Percentiles rank a stretch among this genome's conserved stretches.
phyloP scores from a whole-genome alignment of 2,797 vertebrate species.

The Anguilla anguilla region DNA sequence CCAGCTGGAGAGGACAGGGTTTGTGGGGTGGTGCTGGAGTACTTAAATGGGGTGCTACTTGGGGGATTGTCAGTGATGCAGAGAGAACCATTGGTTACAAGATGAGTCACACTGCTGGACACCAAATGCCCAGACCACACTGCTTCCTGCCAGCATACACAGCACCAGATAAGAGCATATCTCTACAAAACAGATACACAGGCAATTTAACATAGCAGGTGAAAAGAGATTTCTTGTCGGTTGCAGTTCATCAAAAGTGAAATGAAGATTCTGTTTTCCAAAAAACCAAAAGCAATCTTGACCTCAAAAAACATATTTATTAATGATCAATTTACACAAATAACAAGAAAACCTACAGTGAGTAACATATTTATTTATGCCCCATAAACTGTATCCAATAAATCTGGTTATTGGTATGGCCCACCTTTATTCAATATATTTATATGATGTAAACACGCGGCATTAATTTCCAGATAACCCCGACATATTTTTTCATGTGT shows the following conservation, averaged over 20 bases:
- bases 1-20: slow-evolving; percentile 36
- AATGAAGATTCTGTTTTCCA: slow-evolving; percentile 42
- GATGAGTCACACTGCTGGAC: slow-evolving; percentile 62
- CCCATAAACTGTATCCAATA: not conserved
- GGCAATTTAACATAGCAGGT: slow-evolving; percentile 63
- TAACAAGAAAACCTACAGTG: not conserved
- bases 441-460: not conserved
- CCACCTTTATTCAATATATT: not conserved
- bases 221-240: slow-evolving; percentile 47
- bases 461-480: not conserved
- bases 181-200: slow-evolving; percentile 66
- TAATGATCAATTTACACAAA: not conserved
- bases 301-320: not conserved
- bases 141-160: slow-evolving; percentile 64
- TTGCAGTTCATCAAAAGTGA: slow-evolving; percentile 33
- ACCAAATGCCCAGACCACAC: slow-evolving; percentile 59
- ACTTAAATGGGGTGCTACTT: slow-evolving; percentile 41
- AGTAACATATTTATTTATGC: not conserved
- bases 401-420: not conserved
- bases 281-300: not conserved
- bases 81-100: slow-evolving; percentile 51
- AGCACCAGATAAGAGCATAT: slow-evolving; percentile 73
- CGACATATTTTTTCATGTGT: not conserved
- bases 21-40: slow-evolving; percentile 30
- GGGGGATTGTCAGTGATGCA: slow-evolving; percentile 54